A percentile compares a stretch with the other conserved stretches of the same genome.
Evolutionary conservation across 1,140 invertebrate genomes (phyloP).

Genomic region (Homalodisca vitripennis): DNA sequence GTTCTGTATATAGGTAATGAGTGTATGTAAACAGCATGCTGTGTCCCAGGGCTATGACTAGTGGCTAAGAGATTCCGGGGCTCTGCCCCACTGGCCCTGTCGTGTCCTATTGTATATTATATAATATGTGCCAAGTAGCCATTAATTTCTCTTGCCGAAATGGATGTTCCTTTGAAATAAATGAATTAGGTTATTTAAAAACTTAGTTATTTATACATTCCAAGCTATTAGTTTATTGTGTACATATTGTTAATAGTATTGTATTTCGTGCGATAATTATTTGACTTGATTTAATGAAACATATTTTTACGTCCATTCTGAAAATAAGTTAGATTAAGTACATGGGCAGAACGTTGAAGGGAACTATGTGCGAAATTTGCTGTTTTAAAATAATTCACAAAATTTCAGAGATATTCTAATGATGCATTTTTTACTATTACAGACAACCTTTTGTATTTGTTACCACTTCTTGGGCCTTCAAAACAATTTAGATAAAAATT

Average conservation of each 20-base stretch:
- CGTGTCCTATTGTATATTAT: too few relatives aligned
- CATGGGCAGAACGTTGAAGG: conserved; percentile 11
- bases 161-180: conserved; percentile 14
- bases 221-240: not conserved
- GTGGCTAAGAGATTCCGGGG: too few relatives aligned
- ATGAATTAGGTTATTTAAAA: not conserved
- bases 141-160: conserved; percentile 20
- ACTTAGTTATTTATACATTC: conserved; percentile 26
- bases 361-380: not conserved
- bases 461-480: not conserved
- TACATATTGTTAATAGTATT: not conserved
- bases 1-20: not conserved
- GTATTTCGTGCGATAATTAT: not conserved
- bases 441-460: not conserved
- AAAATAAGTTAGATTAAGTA: not conserved
- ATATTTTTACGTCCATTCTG: not conserved
- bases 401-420: not conserved
- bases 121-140: conserved; percentile 20
- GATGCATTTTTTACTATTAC: not conserved
- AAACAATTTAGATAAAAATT: not conserved
- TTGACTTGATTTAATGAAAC: not conserved
- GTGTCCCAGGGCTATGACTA: too few relatives aligned
- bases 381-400: not conserved
- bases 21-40: not conserved
- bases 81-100: too few relatives aligned